phyloP scores from a whole-genome alignment of 2,888 invertebrate genomes.

The Andrena hattorfiana region DNA sequence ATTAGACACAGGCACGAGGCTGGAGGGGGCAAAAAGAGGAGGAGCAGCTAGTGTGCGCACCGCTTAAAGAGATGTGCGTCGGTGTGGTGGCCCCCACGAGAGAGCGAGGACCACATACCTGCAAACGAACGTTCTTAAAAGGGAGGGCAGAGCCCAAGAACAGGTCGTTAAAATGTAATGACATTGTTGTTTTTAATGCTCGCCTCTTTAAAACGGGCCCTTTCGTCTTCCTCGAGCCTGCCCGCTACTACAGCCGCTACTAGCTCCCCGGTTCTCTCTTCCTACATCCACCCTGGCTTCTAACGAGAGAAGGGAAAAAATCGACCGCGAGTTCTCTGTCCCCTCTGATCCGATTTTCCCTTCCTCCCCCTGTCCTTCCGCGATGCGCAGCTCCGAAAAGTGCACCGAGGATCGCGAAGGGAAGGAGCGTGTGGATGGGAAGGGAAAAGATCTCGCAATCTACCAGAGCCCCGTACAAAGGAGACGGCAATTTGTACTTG shows the following conservation, averaged over 20 bases:
- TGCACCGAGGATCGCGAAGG: not conserved
- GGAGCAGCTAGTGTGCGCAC: slow-evolving; percentile 58
- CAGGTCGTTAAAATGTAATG: slow-evolving; percentile 83
- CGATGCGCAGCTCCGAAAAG: not conserved
- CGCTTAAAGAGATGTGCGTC: slow-evolving; percentile 53
- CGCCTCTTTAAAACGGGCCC: slow-evolving; percentile 84
- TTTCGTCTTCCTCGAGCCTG: slow-evolving; percentile 82
- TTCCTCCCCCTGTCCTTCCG: not conserved
- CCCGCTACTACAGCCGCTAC: slow-evolving; percentile 82
- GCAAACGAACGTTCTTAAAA: slow-evolving; percentile 77
- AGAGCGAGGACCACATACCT: slow-evolving; percentile 78
- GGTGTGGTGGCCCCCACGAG: slow-evolving; percentile 65
- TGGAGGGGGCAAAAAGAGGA: slow-evolving; percentile 18
- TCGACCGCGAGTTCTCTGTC: slow-evolving; percentile 17
- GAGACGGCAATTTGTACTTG: slow-evolving; percentile 45
- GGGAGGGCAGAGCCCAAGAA: slow-evolving; percentile 77
- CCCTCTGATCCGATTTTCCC: slow-evolving; percentile 27
- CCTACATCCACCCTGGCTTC: slow-evolving; percentile 47
- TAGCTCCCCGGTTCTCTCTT: slow-evolving; percentile 51
- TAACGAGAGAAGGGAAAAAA: slow-evolving; percentile 21
- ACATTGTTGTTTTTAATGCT: slow-evolving; percentile 83
- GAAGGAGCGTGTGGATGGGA: not conserved
- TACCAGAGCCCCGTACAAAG: not conserved
- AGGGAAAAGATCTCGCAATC: not conserved
- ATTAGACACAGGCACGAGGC: slow-evolving; percentile 26